phyloP scores from a whole-genome alignment of 2,888 invertebrate species.

The Stenodema calcarata region DNA sequence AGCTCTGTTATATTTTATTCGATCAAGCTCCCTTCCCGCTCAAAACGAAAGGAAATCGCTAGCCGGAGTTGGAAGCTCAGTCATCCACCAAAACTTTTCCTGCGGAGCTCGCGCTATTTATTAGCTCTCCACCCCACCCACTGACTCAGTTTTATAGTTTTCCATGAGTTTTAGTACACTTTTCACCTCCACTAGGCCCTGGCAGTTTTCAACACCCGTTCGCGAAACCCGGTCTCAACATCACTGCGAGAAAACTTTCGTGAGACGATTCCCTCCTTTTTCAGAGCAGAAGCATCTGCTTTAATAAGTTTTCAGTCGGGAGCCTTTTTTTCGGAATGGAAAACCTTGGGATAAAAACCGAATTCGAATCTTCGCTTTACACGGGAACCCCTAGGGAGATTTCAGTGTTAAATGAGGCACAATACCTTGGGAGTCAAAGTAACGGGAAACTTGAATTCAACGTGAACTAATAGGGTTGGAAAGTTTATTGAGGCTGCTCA shows the following conservation, averaged over 20 bases:
- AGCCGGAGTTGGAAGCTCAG: not conserved
- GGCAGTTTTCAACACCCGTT: conserved; percentile 33
- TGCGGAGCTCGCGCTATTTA: conserved; percentile 17
- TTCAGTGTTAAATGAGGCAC: not conserved
- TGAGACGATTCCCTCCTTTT: not conserved
- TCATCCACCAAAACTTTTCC: conserved; percentile 17
- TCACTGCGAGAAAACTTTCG: not conserved
- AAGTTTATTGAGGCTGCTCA: not conserved
- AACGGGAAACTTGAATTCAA: not conserved
- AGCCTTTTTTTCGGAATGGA: not conserved
- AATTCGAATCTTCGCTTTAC: not conserved
- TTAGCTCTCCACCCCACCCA: conserved; percentile 7
- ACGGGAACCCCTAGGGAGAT: not conserved
- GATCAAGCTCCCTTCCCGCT: not conserved
- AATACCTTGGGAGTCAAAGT: not conserved
- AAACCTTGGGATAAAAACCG: not conserved
- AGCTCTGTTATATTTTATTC: not conserved
- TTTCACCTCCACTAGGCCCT: conserved; percentile 30
- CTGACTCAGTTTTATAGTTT: conserved; percentile 29
- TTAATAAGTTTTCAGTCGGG: not conserved
- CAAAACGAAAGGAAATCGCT: not conserved
- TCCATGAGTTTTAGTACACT: conserved; percentile 28
- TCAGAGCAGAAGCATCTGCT: not conserved
- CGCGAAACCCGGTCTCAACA: not conserved
- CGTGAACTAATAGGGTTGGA: not conserved